These are phyloP conservation scores for Urocolius indicus DNA, from an alignment of 2,113 vertebrate species.

Conservation along the genomic window DNA sequence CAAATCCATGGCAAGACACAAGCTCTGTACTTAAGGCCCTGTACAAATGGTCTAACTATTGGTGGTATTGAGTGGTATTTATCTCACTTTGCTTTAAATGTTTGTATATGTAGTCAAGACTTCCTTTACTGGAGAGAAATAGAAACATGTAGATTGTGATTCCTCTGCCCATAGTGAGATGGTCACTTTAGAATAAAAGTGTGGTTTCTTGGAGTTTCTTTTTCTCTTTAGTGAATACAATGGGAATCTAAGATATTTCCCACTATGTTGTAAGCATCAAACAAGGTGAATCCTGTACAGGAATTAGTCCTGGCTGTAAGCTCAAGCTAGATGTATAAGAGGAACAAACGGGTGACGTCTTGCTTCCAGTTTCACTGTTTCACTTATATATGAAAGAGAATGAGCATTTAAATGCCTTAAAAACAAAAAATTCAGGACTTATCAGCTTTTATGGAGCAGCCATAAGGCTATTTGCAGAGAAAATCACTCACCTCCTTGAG, in stretches of 20 bases:
- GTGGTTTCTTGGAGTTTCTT: not conserved
- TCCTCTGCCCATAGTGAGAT: not conserved
- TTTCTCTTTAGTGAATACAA: not conserved
- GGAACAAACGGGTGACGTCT: not conserved
- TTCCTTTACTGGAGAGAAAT: not conserved
- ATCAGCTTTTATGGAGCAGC: not conserved
- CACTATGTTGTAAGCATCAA: not conserved
- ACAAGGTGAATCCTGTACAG: accelerated
- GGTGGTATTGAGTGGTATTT: not conserved
- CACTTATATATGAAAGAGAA: not conserved
- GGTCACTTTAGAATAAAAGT: not conserved
- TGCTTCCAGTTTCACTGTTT: not conserved
- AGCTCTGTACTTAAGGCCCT: not conserved
- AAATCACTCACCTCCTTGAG: not conserved
- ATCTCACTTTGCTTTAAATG: not conserved
- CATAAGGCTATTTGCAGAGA: not conserved
- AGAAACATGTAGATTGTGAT: not conserved
- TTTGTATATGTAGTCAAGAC: not conserved
- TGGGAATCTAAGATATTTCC: not conserved
- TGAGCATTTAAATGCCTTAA: not conserved
- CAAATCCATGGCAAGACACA: not conserved
- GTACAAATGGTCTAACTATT: not conserved
- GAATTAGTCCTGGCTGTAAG: not conserved
- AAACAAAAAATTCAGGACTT: not conserved
- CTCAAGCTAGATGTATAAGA: not conserved